Evolutionary conservation across 1,140 invertebrate genomes (phyloP), one percentile per base, ranked within the genome.

Genomic region (Rhyacophila brunnea): DNA sequence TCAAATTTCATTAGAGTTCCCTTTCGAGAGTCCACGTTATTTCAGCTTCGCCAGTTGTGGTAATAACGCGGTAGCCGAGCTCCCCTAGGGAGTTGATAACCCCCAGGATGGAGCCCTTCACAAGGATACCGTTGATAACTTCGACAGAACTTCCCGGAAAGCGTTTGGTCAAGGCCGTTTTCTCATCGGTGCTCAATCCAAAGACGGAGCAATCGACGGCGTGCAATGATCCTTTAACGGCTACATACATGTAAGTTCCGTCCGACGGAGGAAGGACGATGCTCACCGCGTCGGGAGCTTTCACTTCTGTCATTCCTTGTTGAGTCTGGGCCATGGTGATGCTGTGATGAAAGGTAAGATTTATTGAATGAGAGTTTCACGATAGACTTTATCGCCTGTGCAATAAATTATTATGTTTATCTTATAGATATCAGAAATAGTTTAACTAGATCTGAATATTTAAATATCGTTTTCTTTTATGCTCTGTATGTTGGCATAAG

Each of bases 11-110:
- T 79, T 81, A 83, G 68, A 86, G 71, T 73, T 90, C 88, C 68
- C 90, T 82, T 70, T 89, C 84, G 73, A 91, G 75, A 19, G 89
- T 92, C 89, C 89, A 92, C 67, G 88, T 84, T 67, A 89, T 84
- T 74, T 91, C 89, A 11, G 84, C 77, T 70, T 91, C 89, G 17
- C 89, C 89, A 58, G 87, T 88, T 71, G 82, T 88, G 67, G 84
- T 84, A 61, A 90, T 75, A 36, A 92, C 85, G 69, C 83, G 83
- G 71, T 91, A 92, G 45, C 88, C 89, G 52, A 91, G 75, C 68
- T 89, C 84, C 56, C 83, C 82, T 60, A 91, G 71, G 18, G 86
- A 80, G 70, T 91, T 92, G 50, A 92, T 83, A 53, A 88, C 78
- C 48, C 77, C 67, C 46, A 88, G 70, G 4, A 86, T 83, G 36